Base-by-base conservation (phyloP, 1,140 invertebrate species). In the Penaeus vannamei region DNA sequence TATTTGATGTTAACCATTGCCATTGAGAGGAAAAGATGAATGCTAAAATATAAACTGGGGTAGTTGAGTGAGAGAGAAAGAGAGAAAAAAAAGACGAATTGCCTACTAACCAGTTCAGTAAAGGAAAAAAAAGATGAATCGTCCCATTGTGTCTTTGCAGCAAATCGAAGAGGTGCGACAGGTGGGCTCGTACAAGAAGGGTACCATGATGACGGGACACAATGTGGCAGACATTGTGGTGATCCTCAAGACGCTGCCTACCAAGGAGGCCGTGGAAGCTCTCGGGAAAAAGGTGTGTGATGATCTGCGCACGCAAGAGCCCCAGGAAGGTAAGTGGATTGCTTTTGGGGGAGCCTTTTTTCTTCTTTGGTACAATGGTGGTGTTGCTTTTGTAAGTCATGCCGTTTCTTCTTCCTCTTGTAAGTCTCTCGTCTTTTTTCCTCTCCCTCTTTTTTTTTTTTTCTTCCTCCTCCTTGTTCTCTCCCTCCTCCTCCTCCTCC, bases 181-280 rank as follows among this genome's bases (percentile, higher is more conserved):
- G 94, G 98, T 99, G 77, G 98, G 98, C 0, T 98, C 98, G 0
- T 99, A 98, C 92, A 99, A 99, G 93, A 99, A 99, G 93, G 98
- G 98, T 0, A 99, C 98, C 19, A 99, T 99, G 96, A 95, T 99
- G 92, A 96, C 97, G 12, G 98, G 98, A 1, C 97, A 98, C 92
- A 98, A 98, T 93, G 95, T 98, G 0, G 98, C 98, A 29, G 98
- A 99, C 93, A 96, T 99, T 91, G 98, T 99, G 8, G 97, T 99
- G 19, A 98, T 99, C 91, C 94, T 99, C n/a, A 99, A 99, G 94
- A 99, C 98, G 1, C 93, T 99, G 69, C 99, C 99, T 2, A 99
- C 98, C 22, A 97, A 97, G 92, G 98, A 99, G 92, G 97, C 98
- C 10, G 97, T 99, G 0, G 96, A 98, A 92, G 97, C 97, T 1